phyloP scores from a whole-genome alignment of 1,140 invertebrate genomes.

The Aphelenchoides besseyi region DNA sequence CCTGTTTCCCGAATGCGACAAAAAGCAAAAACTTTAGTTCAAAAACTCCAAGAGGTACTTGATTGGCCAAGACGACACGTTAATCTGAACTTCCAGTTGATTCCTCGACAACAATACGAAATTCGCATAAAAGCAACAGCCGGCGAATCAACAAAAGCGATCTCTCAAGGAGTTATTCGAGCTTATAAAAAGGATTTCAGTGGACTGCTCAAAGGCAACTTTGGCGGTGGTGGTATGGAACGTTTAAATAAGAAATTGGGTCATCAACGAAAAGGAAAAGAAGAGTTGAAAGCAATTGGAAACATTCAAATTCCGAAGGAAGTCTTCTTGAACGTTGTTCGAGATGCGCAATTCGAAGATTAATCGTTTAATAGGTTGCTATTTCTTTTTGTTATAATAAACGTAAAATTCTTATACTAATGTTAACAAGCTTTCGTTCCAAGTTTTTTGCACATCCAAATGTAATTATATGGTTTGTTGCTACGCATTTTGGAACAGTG shows the following conservation, averaged over 20 bases:
- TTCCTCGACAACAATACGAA: constrained; percentile 80
- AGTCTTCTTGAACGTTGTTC: constrained; percentile 84
- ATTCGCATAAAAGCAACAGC: constrained; percentile 80
- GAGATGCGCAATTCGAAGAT: neutral
- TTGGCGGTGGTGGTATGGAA: constrained; percentile 78
- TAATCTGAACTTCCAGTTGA: constrained; percentile 69
- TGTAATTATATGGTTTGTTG: too few relatives aligned
- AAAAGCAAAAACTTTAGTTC: constrained; percentile 73
- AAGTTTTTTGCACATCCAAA: too few relatives aligned
- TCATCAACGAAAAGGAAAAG: constrained; percentile 86
- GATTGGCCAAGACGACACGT: too few relatives aligned
- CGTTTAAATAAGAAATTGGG: constrained; percentile 82
- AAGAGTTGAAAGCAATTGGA: constrained; percentile 82
- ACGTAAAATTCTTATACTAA: neutral
- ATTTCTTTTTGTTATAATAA: neutral
- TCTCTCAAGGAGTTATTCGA: constrained; percentile 81
- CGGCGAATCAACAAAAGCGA: constrained; percentile 73
- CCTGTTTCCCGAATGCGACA: constrained; percentile 72
- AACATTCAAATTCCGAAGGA: constrained; percentile 85
- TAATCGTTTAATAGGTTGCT: neutral
- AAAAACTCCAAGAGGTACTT: constrained; percentile 73
- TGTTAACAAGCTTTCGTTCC: too few relatives aligned
- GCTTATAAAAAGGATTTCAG: constrained; percentile 80
- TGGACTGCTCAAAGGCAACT: constrained; percentile 55
- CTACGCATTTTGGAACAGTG: too few relatives aligned